phyloP scores from a whole-genome alignment of 2,888 invertebrate species.

The Drosophila paracracens region DNA sequence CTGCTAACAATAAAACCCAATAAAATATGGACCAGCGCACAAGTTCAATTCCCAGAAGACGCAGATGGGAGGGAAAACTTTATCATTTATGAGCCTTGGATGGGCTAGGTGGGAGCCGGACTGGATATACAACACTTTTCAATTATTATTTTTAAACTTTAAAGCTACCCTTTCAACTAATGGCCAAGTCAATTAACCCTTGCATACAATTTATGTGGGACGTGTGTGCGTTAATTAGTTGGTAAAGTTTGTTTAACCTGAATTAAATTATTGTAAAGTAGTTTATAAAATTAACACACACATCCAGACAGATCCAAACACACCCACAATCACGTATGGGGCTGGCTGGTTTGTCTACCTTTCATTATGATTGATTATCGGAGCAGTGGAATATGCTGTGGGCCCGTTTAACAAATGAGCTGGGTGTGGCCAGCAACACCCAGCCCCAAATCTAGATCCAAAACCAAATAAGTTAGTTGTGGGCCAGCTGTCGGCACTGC shows the following conservation, averaged over 20 bases:
- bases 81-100: constrained; percentile 21
- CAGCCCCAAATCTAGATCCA: constrained; percentile 53
- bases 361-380: constrained; percentile 77
- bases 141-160: constrained; percentile 10
- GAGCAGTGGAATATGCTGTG: constrained; percentile 39
- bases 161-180: constrained; percentile 23
- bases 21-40: constrained; percentile 33
- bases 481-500: constrained; percentile 39
- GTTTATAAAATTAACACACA: constrained; percentile 1
- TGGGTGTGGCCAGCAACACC: neutral
- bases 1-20: constrained; percentile 21
- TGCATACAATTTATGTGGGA: constrained; percentile 19
- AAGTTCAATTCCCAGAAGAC: constrained; percentile 36
- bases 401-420: constrained; percentile 70
- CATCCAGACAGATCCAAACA: neutral
- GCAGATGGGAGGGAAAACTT: constrained; percentile 29
- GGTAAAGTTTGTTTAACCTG: constrained; percentile 16
- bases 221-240: constrained; percentile 41
- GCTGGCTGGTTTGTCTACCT: constrained; percentile 2
- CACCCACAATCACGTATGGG: neutral
- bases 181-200: constrained; percentile 39
- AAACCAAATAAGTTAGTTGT: constrained; percentile 61
- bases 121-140: neutral
- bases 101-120: neutral
- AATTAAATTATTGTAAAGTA: constrained; percentile 23